Evolutionary conservation across 2,113 vertebrate species (phyloP), one percentile per base, ranked within the genome.

Genomic region (Lepisosteus oculatus): DNA sequence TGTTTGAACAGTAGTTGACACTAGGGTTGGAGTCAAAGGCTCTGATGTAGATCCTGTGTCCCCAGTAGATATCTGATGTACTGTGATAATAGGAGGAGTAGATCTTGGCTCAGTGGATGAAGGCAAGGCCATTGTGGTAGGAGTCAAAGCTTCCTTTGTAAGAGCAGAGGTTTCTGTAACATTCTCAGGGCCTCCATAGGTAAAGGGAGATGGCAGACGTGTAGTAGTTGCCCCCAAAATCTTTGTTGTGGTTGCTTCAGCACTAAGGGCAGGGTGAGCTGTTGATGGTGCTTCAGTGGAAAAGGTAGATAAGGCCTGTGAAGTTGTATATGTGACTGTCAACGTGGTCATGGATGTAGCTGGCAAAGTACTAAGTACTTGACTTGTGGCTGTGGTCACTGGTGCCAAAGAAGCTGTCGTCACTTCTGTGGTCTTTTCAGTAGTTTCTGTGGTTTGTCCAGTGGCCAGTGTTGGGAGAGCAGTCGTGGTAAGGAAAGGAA

Each of bases 51-150:
- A 29, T 29, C 29, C 29, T 29, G 29, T 29, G 29, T 29, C 29
- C 29, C 29, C 29, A 6, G 57, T 14, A 59, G 71, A 29, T 73
- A 17, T 69, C 43, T 69, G 8, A 3, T 29, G 65, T 47, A 72
- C 75, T 78, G 57, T n/a, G 13, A n/a, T 15, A 72, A 62, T 67
- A 63, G 83, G 71, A 14, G 75, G 71, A 2, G 63, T 80, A 13
- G 69, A 69, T 47, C 76, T 72, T 3, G 0, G 42, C 61, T 76
- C 76, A 70, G 79, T 64, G 62, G 55, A 65, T 42, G 65, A 67
- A 54, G 70, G 44, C n/a, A 54, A 4, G 6, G 45, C 29, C 6
- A 29, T 42, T 6, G 62, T 65, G n/a, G 42, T 29, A 42, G 62
- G 17, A 41, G 42, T 65, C 6, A 29, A 41, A 8, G 29, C 57